A percentile compares a stretch with the other conserved stretches of the same genome.
Evolutionary conservation across 2,797 vertebrate genomes (phyloP).

Genomic region (Psittacula derbiana): DNA sequence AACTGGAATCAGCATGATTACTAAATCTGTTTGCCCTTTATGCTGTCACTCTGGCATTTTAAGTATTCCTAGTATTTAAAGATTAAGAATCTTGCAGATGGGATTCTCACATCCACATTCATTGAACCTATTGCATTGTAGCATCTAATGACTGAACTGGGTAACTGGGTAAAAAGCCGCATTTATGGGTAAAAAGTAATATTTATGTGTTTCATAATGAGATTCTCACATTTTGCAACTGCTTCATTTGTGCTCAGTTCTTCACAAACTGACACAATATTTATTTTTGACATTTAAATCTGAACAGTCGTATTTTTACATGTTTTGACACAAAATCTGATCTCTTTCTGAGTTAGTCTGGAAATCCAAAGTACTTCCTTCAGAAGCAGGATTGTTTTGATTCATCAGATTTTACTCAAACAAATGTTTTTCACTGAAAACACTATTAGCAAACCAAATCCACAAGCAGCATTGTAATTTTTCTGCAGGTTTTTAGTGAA

Average conservation of each 20-base stretch:
- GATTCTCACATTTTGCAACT: constrained; percentile 5
- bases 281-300: constrained; percentile 37
- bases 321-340: constrained; percentile 41
- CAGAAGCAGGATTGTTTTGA: constrained; percentile 24
- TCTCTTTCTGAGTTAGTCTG: constrained; percentile 28
- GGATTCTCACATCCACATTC: neutral
- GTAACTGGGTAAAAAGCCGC: neutral
- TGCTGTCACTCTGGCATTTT: neutral
- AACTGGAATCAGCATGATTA: neutral
- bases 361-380: neutral
- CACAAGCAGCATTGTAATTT: neutral
- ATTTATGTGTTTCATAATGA: neutral
- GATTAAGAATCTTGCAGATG: neutral
- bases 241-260: constrained; percentile 1
- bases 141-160: neutral
- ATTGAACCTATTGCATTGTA: neutral
- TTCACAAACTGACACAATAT: constrained; percentile 39
- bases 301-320: constrained; percentile 15
- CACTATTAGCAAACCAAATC: neutral
- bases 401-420: neutral
- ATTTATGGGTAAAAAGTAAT: neutral
- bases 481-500: neutral
- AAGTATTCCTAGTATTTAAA: neutral
- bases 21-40: neutral
- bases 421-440: neutral